Base-by-base conservation (phyloP, 2,888 invertebrate genomes). In the Trilocha varians region DNA sequence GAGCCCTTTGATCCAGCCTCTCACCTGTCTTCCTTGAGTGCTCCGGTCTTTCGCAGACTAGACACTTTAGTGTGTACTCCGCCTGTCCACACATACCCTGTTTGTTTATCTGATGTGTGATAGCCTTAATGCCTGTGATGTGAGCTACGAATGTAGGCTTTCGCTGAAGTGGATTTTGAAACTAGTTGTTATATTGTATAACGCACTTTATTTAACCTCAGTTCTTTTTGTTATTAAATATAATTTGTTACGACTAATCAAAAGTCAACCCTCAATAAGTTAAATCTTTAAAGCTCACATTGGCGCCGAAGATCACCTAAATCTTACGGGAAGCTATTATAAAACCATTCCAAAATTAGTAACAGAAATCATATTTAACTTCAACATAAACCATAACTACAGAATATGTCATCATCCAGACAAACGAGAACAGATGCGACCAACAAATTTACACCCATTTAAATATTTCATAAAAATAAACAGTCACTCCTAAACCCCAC, bases 1-100 rank as follows among this genome's bases (percentile, higher is more conserved):
- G 65, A 65, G 70, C 72, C 65, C 78, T 83, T 84, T 83, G 82
- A 83, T 78, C 74, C 65, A 63, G 58, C 59, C 74, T 56, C 74
- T 74, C 67, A 77, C 78, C 79, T 78, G 71, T 67, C 72, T 69
- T 25, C 62, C 62, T 67, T 57, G 58, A 73, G 75, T 57, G 64
- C 63, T 67, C 69, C 65, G 70, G 69, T 70, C 73, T 78, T 76
- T 77, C 66, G 70, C 74, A 72, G 74, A 71, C 78, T 60, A 71
- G 71, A 71, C 75, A 71, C 77, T 78, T 69, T 57, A 55, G 56
- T 47, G 49, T 53, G 51, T 49, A 63, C 70, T 68, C 57, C 61
- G 63, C 62, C 55, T 61, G 59, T 60, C 63, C 67, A 54, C 51
- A 53, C 47, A 45, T 43, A 47, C 48, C 57, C 50, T 74, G 72